Conservation (phyloP, 2,797 vertebrate genomes). For the Momotus momota region DNA sequence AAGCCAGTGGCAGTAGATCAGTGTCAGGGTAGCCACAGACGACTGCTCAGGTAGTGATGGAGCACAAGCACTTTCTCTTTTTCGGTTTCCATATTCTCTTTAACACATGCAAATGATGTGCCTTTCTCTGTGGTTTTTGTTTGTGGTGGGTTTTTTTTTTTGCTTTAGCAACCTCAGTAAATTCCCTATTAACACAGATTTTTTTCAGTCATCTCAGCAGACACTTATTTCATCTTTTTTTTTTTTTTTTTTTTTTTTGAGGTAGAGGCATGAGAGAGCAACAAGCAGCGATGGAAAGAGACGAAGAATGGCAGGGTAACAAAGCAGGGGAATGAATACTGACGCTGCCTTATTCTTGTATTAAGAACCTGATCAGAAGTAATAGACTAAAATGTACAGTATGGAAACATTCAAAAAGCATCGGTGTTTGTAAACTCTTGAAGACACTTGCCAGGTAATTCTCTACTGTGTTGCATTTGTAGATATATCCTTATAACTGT, state of each 20-base stretch:
- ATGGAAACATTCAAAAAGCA: background rate
- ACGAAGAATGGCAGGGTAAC: background rate
- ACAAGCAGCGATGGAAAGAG: background rate
- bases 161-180: slow-evolving; percentile 17
- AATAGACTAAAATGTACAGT: background rate
- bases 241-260: background rate
- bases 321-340: background rate
- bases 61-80: background rate
- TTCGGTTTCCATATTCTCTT: background rate
- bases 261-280: background rate
- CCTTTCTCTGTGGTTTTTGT: background rate
- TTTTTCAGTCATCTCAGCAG: background rate
- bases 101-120: slow-evolving; percentile 42
- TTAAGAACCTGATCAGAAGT: background rate
- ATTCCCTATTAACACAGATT: background rate
- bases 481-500: background rate
- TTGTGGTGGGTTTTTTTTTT: background rate
- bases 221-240: background rate
- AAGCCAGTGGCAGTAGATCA: background rate
- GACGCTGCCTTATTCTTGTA: background rate
- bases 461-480: background rate
- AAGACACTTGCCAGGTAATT: background rate
- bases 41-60: slow-evolving; percentile 22
- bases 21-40: background rate
- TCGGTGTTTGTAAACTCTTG: background rate